phyloP scores from a whole-genome alignment of 2,797 vertebrate genomes.

The Bryconaethiops microstoma region DNA sequence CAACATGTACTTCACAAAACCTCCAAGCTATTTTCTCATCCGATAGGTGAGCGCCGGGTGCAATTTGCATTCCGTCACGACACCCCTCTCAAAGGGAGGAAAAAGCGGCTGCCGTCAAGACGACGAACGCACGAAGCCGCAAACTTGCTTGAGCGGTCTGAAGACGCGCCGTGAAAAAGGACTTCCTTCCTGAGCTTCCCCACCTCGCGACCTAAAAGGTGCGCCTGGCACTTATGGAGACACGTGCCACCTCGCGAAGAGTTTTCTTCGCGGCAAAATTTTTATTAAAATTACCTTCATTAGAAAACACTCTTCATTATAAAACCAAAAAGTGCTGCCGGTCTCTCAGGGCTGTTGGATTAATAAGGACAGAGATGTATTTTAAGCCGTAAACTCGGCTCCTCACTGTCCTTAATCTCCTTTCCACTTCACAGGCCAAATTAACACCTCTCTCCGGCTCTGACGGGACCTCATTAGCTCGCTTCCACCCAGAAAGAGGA shows the following conservation, averaged over 20 bases:
- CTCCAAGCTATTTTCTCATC: slow-evolving; percentile 29
- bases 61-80: slow-evolving; percentile 27
- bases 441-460: slow-evolving; percentile 86
- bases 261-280: slow-evolving; percentile 67
- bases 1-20: slow-evolving; percentile 31
- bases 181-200: slow-evolving; percentile 14
- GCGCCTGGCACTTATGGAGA: slow-evolving; percentile 68
- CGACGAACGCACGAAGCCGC: slow-evolving; percentile 43
- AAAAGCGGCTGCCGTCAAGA: slow-evolving; percentile 19
- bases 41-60: slow-evolving; percentile 35
- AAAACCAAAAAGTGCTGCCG: slow-evolving; percentile 76
- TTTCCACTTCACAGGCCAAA: slow-evolving; percentile 86
- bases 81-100: slow-evolving; percentile 21
- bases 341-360: slow-evolving; percentile 83
- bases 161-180: slow-evolving; percentile 54
- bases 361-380: slow-evolving; percentile 88
- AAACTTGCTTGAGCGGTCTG: slow-evolving; percentile 64
- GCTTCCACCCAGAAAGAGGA: slow-evolving; percentile 82
- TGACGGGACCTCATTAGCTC: slow-evolving; percentile 89
- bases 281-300: slow-evolving; percentile 87
- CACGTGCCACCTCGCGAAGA: slow-evolving; percentile 63
- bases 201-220: slow-evolving; percentile 65
- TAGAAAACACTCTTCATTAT: slow-evolving; percentile 84
- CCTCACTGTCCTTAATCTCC: slow-evolving; percentile 88
- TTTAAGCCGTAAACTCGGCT: slow-evolving; percentile 87